Conservation (phyloP, 2,113 vertebrate species). For the Felis chaus region DNA sequence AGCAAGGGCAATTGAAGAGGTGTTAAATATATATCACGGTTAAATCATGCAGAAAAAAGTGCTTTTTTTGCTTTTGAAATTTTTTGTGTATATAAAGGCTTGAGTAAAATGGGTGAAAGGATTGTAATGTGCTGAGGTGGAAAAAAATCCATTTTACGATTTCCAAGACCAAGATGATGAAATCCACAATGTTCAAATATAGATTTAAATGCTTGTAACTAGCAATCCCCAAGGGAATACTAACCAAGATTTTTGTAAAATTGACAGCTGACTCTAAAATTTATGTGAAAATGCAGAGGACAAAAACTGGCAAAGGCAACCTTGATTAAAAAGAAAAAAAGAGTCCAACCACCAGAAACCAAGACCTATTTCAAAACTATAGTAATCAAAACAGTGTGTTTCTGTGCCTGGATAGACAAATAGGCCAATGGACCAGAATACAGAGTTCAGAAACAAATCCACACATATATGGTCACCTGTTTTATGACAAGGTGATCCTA, state of each 20-base stretch:
- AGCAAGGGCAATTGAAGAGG: constrained; percentile 70
- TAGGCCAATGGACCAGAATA: neutral
- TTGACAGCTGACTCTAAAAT: neutral
- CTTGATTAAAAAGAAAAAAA: neutral
- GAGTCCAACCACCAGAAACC: neutral
- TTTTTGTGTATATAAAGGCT: constrained; percentile 40
- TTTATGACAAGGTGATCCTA: neutral
- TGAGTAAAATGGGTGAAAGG: neutral
- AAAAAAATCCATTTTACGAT: constrained; percentile 17
- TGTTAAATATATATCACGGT: constrained; percentile 62
- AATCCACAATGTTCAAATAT: neutral
- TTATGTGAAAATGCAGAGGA: neutral
- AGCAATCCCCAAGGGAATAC: neutral
- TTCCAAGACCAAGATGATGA: constrained; percentile 17
- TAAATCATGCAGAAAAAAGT: constrained; percentile 71
- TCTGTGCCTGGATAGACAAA: no score
- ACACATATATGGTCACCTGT: neutral
- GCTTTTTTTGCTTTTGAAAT: constrained; percentile 71
- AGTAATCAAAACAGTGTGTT: neutral
- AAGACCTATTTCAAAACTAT: neutral
- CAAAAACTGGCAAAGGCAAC: neutral
- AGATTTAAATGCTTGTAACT: neutral
- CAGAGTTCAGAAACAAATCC: neutral
- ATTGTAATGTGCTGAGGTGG: constrained; percentile 10
- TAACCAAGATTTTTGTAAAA: neutral